Percentiles rank a stretch among this genome's conserved stretches.
These are phyloP conservation scores for Nezara viridula DNA, from an alignment of 2,888 invertebrate species.

Conservation along the genomic window DNA sequence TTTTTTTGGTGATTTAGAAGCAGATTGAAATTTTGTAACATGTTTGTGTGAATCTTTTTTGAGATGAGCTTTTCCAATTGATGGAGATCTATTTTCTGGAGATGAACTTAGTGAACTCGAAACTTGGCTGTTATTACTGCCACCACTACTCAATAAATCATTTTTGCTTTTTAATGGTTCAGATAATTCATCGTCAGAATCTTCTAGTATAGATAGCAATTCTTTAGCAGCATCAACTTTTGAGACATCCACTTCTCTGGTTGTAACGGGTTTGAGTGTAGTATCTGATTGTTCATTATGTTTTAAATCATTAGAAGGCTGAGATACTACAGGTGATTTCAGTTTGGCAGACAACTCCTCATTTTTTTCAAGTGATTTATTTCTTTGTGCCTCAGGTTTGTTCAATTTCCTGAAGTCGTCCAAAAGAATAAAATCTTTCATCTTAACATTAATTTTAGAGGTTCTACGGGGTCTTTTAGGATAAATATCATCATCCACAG, in stretches of 20 bases:
- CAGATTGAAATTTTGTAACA: not conserved
- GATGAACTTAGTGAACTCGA: not conserved
- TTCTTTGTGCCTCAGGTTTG: not conserved
- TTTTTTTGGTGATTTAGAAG: not conserved
- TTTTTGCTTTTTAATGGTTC: not conserved
- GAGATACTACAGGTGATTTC: not conserved
- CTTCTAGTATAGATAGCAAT: conserved; percentile 49
- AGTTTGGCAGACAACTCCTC: not conserved
- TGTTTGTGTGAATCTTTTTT: not conserved
- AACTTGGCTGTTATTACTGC: not conserved
- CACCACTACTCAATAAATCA: not conserved
- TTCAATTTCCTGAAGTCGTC: conserved; percentile 36
- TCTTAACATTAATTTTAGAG: conserved; percentile 47
- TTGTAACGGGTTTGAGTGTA: not conserved
- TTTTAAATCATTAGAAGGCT: not conserved
- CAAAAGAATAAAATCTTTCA: conserved; percentile 55
- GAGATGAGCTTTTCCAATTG: not conserved
- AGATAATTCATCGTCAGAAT: conserved; percentile 44
- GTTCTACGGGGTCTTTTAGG: conserved; percentile 47
- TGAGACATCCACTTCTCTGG: not conserved
- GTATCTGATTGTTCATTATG: not conserved
- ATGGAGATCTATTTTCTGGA: not conserved
- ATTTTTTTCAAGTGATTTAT: not conserved
- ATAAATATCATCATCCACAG: not conserved
- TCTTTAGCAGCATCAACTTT: conserved; percentile 53